phyloP scores from a whole-genome alignment of 2,888 invertebrate genomes.

The Hydropsyche betteni region DNA sequence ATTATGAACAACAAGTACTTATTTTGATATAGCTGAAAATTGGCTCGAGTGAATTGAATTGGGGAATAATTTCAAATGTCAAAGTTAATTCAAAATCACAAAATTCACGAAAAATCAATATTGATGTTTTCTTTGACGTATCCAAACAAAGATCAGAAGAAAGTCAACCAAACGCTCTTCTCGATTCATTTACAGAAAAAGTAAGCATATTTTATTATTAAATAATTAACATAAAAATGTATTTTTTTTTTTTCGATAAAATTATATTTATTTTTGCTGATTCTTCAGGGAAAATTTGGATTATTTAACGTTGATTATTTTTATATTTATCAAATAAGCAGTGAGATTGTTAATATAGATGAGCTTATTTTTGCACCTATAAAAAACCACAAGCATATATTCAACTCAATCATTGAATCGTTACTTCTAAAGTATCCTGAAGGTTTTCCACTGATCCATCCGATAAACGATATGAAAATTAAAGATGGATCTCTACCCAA shows the following conservation, averaged over 20 bases:
- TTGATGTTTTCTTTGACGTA: conserved; percentile 83
- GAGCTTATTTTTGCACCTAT: conserved; percentile 65
- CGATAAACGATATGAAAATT: conserved; percentile 96
- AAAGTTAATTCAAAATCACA: conserved; percentile 75
- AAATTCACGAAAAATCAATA: conserved; percentile 59
- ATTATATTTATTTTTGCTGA: no score
- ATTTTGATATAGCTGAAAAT: no score
- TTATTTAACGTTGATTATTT: conserved; percentile 86
- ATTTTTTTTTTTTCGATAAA: no score
- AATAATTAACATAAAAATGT: no score
- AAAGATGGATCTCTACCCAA: conserved; percentile 81
- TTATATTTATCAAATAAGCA: conserved; percentile 85
- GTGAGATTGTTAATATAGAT: conserved; percentile 88
- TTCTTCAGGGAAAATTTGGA: conserved; percentile 80
- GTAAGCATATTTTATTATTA: conserved; percentile 55
- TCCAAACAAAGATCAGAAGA: conserved; percentile 69
- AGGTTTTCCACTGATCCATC: conserved; percentile 89
- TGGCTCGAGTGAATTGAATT: conserved; percentile 78
- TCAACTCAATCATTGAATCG: no score
- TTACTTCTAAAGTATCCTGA: conserved; percentile 83
- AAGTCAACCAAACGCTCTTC: conserved; percentile 53
- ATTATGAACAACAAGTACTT: no score
- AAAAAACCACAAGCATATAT: no score
- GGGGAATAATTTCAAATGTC: conserved; percentile 94
- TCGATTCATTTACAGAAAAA: conserved; percentile 54